Evolutionary conservation across 2,113 vertebrate genomes (phyloP), one percentile per base, ranked within the genome.

Genomic region (Oryzias woworae): DNA sequence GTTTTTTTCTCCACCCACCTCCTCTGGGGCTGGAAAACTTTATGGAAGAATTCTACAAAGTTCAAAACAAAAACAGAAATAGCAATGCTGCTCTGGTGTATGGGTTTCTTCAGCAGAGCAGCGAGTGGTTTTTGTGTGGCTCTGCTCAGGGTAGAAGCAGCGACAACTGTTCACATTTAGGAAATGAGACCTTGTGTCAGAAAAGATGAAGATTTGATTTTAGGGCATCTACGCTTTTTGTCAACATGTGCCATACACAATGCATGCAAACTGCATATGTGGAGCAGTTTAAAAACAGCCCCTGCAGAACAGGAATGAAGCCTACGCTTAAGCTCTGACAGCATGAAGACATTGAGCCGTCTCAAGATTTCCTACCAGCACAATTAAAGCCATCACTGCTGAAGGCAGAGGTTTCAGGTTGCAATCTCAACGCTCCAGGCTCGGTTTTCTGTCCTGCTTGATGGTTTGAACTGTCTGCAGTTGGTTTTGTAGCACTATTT

Each of bases 371-470:
- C n/a, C 36, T 4, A 47, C 48, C 60, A 53, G 54, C 4, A 52
- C 17, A 44, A 66, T 73, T 74, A 28, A 59, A 66, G 44, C 24
- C 44, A 20, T 46, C 0, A 18, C 49, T 51, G 53, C 51, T 56
- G 53, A 20, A 41, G 14, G 12, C 22, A 26, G 50, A 46, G 7
- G 22, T 4, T 14, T 36, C 36, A 36, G 50, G 49, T 14, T 36
- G 55, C 3, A 42, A 2, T 36, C 36, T 36, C 10, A 3, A 12
- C 36, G 36, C 54, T 60, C 53, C 26, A 50, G 68, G 15, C 52
- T 68, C 4, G 4, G 47, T 62, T 58, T 64, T 24, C 54, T 28
- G 16, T 57, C 20, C 7, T 2, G 28, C 49, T 22, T 42, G n/a
- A 43, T 16, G n/a, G 14, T 14, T 63, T 60, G 36, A 42, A n/a